Evolutionary conservation across 1,140 invertebrate species (phyloP).

Genomic region (Triops longicaudatus): DNA sequence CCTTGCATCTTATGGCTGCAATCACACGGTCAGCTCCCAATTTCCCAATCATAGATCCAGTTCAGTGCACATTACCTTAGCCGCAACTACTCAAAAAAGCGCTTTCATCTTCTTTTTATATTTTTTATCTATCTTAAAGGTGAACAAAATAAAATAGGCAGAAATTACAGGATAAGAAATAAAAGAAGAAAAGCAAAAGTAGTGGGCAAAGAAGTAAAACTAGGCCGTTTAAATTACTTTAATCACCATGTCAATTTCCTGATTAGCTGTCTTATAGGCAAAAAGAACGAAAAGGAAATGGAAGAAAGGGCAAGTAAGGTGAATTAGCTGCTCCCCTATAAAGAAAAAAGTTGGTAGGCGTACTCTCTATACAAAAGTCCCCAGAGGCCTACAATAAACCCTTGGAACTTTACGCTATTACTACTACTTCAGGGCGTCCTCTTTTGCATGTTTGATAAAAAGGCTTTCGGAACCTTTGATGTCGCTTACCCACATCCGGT

Average conservation of each 20-base stretch:
- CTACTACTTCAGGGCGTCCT: background rate
- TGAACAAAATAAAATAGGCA: too few relatives aligned
- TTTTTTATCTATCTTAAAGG: too few relatives aligned
- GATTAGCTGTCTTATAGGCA: background rate
- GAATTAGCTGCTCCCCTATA: background rate
- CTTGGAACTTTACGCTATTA: background rate
- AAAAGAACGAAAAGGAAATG: background rate
- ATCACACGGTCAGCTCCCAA: constrained; percentile 10
- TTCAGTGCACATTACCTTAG: background rate
- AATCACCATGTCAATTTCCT: background rate
- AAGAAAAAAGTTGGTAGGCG: background rate
- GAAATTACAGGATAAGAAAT: too few relatives aligned
- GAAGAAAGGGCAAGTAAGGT: background rate
- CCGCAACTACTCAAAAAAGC: background rate
- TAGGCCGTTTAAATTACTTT: background rate
- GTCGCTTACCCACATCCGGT: background rate
- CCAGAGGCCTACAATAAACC: constrained; percentile 4
- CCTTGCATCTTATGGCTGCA: background rate
- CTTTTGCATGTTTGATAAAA: constrained; percentile 4
- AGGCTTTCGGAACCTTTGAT: background rate
- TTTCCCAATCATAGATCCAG: background rate
- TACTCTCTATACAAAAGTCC: background rate
- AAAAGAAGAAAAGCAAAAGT: background rate
- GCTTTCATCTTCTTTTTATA: too few relatives aligned
- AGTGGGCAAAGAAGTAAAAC: background rate